Evolutionary conservation across 2,888 invertebrate genomes (phyloP), one percentile per base, ranked within the genome.

Genomic region (Ecdyonurus torrentis): DNA sequence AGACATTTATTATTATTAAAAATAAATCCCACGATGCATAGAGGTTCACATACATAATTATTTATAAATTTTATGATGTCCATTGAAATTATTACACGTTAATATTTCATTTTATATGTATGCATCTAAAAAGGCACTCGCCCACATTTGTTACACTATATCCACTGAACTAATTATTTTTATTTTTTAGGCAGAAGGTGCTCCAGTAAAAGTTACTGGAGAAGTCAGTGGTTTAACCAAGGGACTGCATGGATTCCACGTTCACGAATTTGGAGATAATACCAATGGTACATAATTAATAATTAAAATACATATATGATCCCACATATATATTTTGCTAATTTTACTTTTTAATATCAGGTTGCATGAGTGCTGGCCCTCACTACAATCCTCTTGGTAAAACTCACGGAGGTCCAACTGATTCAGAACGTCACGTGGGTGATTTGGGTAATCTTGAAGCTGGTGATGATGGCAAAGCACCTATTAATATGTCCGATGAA

Each of bases 251-350:
- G 93, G 93, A 23, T 94, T 97, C 78, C 97, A 97, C 73, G 84
- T 97, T 65, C 97, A 97, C 73, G 91, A 97, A 77, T 96, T 93
- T 72, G 97, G 97, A 1, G 96, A 96, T 76, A 91, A 90, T 72
- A 93, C 94, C 25, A 93, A 96, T 73, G 92, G 91, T 73, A 70
- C 52, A 63, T 25, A 25, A 7, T 37, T 10, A 37, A 37, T 10
- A 37, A 37, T 10, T 10, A 37, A 37, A 37, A 37, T 10, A 37
- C 15, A 5, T 37, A 5, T 15, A 37, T 10, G 37, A 15, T 15
- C 37, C 37, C 5, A 37, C 37, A 37, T 37, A 10, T 37, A n/a
- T n/a, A 10, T 10, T 7, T 10, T 55, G 55, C 55, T 20, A n/a
- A 2, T 24, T 52, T 23, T 3, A 53, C 7, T 23, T 52, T 3